A percentile compares a stretch with the other conserved stretches of the same genome.
phyloP scores from a whole-genome alignment of 2,888 invertebrate genomes.

The Rotaria macrura region DNA sequence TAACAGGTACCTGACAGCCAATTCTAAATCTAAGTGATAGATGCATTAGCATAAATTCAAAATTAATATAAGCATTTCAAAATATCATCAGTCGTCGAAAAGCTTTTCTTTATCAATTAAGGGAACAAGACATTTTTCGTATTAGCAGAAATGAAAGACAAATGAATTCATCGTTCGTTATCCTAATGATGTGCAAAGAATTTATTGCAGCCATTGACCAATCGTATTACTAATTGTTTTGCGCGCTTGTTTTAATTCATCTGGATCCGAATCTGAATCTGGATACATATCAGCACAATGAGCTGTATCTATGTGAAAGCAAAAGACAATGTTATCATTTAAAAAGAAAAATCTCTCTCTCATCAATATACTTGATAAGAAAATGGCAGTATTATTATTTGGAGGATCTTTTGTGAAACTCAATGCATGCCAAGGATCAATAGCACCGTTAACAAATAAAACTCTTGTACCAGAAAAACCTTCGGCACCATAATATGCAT shows the following conservation, averaged over 20 bases:
- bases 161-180: neutral
- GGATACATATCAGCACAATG: constrained; percentile 91
- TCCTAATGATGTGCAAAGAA: neutral
- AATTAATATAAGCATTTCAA: no score
- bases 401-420: constrained; percentile 46
- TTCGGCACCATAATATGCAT: constrained; percentile 64
- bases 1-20: no score
- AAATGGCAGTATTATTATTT: constrained; percentile 43
- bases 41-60: no score
- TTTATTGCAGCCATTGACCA: constrained; percentile 8
- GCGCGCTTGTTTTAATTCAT: constrained; percentile 62
- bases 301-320: constrained; percentile 66
- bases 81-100: no score
- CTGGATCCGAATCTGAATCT: constrained; percentile 58
- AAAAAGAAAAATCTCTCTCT: no score
- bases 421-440: constrained; percentile 60
- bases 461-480: constrained; percentile 63
- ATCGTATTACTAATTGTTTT: constrained; percentile 37
- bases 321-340: neutral
- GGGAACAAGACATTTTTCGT: neutral
- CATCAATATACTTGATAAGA: constrained; percentile 49
- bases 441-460: constrained; percentile 73
- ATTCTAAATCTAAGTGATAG: no score
- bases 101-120: neutral
- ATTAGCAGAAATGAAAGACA: neutral